phyloP scores from a whole-genome alignment of 2,113 vertebrate genomes.

The Chaetodon auriga region DNA sequence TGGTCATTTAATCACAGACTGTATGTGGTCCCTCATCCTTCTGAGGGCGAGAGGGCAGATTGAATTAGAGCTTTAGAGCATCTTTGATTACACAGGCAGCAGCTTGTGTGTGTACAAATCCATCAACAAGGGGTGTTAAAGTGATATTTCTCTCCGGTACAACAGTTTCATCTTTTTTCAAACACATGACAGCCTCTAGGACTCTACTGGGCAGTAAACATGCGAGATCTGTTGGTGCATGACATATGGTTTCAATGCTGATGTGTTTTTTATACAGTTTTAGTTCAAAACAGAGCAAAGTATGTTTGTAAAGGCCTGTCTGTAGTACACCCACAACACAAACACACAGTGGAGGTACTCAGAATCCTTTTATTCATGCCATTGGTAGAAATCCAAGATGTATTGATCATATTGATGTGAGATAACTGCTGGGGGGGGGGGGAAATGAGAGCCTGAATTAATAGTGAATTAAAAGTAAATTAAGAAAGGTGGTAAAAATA shows the following conservation, averaged over 20 bases:
- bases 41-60: conserved; percentile 57
- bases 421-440: neutral
- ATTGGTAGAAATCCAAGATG: neutral
- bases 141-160: conserved; percentile 32
- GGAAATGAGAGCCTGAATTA: neutral
- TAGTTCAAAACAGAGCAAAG: neutral
- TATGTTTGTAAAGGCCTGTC: neutral
- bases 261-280: neutral
- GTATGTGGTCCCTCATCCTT: conserved; percentile 56
- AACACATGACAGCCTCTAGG: conserved; percentile 8
- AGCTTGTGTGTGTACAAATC: conserved; percentile 57
- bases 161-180: conserved; percentile 41
- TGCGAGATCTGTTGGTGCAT: conserved; percentile 9
- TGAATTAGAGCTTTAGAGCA: conserved; percentile 55
- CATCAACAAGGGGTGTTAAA: conserved; percentile 51
- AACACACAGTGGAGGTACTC: neutral
- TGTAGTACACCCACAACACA: conserved; percentile 1
- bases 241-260: conserved; percentile 12
- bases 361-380: neutral
- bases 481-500: neutral
- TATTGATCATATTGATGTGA: neutral
- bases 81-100: conserved; percentile 66
- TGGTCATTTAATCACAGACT: conserved; percentile 66
- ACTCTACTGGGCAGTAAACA: conserved; percentile 20
- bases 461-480: too few relatives aligned